Evolutionary conservation across 53 echinoderm and acorn worm genomes (phyloP).

Genomic region (Actinopyga echinites): DNA sequence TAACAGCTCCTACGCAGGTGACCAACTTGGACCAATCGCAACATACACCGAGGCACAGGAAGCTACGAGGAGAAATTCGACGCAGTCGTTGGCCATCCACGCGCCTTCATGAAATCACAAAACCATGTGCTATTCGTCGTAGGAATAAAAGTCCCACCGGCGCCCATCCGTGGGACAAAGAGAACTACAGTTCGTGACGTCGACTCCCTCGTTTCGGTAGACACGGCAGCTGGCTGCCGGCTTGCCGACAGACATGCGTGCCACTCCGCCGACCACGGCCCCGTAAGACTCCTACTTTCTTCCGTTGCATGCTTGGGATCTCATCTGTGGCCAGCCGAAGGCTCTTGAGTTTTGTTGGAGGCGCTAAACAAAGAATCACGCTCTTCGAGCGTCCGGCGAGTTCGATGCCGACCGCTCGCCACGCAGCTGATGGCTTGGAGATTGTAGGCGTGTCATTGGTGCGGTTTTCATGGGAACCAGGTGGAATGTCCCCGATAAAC

Average conservation of each 20-base stretch:
- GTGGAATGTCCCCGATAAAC: neutral
- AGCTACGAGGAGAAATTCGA: too few relatives aligned
- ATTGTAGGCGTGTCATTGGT: conserved; percentile 9
- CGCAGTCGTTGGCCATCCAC: too few relatives aligned
- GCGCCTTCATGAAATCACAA: conserved; percentile 7
- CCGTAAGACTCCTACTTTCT: too few relatives aligned
- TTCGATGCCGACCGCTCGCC: neutral
- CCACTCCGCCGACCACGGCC: too few relatives aligned
- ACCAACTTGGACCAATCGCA: too few relatives aligned
- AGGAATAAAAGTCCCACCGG: conserved; percentile 31
- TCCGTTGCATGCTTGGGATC: too few relatives aligned
- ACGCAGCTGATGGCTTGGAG: neutral
- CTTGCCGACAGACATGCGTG: neutral
- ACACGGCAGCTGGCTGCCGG: conserved; percentile 17
- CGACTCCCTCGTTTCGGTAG: conserved; percentile 1
- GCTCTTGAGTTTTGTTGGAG: neutral
- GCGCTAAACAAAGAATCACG: conserved; percentile 27
- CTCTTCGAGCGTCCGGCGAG: neutral
- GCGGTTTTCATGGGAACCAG: neutral
- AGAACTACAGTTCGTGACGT: neutral
- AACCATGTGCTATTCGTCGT: conserved; percentile 7
- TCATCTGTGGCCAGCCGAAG: too few relatives aligned
- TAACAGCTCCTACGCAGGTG: too few relatives aligned
- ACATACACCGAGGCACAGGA: too few relatives aligned
- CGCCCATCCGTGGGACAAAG: conserved; percentile 16